phyloP scores from a whole-genome alignment of 2,113 vertebrate species.

The Xiphorhynchus elegans region DNA sequence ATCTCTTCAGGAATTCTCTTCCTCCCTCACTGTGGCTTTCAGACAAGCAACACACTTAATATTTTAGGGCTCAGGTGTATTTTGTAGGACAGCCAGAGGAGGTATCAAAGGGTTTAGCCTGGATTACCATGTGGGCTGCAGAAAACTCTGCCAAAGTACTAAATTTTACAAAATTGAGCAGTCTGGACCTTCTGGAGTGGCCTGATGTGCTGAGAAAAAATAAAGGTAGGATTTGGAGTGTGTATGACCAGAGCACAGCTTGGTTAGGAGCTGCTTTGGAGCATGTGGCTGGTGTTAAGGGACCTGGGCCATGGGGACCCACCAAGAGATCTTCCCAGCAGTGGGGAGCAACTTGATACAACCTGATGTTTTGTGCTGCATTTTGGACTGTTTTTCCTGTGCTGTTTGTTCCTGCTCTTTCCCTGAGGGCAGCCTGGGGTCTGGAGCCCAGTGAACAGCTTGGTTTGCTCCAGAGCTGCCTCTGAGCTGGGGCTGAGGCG shows the following conservation, averaged over 20 bases:
- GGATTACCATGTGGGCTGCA: neutral
- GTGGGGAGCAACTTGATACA: neutral
- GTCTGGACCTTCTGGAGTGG: neutral
- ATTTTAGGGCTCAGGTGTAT: neutral
- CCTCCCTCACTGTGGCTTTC: neutral
- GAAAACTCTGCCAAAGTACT: neutral
- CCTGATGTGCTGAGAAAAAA: neutral
- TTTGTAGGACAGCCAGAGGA: neutral
- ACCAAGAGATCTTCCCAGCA: neutral
- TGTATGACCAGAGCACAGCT: neutral
- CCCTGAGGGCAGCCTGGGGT: neutral
- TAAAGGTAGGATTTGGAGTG: neutral
- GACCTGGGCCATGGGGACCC: fast-evolving
- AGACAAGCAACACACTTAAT: fast-evolving
- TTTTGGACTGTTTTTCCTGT: neutral
- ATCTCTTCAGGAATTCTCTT: neutral
- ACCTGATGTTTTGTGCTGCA: neutral
- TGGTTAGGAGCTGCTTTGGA: neutral
- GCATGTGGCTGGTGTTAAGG: neutral
- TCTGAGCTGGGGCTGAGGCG: slow-evolving; percentile 29
- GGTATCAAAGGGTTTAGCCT: neutral
- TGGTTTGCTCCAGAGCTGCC: slow-evolving; percentile 50
- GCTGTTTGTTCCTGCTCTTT: slow-evolving; percentile 39
- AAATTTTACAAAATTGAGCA: neutral
- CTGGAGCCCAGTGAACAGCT: neutral